These are phyloP conservation scores for Embiotoca jacksoni DNA, from an alignment of 2,113 vertebrate species.

Conservation along the genomic window DNA sequence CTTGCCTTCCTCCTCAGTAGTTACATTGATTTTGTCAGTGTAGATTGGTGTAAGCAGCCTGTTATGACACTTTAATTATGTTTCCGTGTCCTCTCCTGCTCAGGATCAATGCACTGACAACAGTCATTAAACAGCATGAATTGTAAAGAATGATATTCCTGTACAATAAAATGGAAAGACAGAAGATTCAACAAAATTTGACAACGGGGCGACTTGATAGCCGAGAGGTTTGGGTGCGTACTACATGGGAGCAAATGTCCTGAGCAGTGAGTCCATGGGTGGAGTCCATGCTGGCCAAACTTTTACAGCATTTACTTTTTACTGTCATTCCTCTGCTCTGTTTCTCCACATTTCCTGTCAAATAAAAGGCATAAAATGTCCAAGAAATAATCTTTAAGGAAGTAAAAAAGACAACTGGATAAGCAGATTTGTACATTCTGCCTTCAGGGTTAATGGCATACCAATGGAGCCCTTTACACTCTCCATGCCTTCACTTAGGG, in stretches of 20 bases:
- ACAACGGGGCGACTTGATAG: background rate
- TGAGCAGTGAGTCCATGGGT: no score
- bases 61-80: slow-evolving; percentile 62
- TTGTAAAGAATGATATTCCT: slow-evolving; percentile 20
- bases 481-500: background rate
- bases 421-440: slow-evolving; percentile 13
- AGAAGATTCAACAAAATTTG: slow-evolving; percentile 25
- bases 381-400: no score
- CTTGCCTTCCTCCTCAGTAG: background rate
- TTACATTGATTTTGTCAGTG: slow-evolving; percentile 32
- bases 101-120: slow-evolving; percentile 39
- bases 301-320: no score
- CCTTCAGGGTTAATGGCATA: background rate
- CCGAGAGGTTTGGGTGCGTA: no score
- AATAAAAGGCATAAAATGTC: no score
- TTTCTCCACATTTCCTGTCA: no score
- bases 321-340: no score
- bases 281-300: no score
- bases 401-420: no score
- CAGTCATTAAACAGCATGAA: slow-evolving; percentile 6
- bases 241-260: no score
- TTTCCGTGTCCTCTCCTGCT: slow-evolving; percentile 25
- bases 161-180: slow-evolving; percentile 26
- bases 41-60: slow-evolving; percentile 28
- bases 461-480: slow-evolving; percentile 9